Base-by-base conservation (phyloP, 2,113 vertebrate genomes). In the Euleptes europaea region DNA sequence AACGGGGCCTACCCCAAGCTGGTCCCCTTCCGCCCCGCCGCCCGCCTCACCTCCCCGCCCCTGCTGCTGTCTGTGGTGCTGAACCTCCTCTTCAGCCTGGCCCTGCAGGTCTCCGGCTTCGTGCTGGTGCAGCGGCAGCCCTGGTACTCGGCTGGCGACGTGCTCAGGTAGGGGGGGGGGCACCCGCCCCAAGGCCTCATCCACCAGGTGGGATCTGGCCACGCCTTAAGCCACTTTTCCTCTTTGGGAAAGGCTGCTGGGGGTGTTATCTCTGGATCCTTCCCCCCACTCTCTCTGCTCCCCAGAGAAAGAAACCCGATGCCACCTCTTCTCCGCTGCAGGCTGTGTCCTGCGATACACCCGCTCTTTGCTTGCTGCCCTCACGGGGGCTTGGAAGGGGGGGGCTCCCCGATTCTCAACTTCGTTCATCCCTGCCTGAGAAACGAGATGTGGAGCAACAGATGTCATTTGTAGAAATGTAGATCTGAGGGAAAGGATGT, bases 11-110 rank as follows among this genome's bases (percentile, higher is more conserved):
- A 93, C 84, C 94, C 96, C 79, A 96, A 96, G 89, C 92, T 97
- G 89, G 95, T 93, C 69, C 95, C 97, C 57, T 95, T 94, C 86
- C 93, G 96, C n/a, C 97, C 97, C 47, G 95, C 94, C 2, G 93
- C 94, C 74, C 93, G 95, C 35, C 95, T 97, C 38, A 80, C 94
- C 84, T 96, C 97, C 0, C 97, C 97, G 8, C 95, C 96, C 0
- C 49, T 97, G 88, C 95, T 97, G 85, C 93, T 97, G 6, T 97
- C 97, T 9, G 95, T 97, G 76, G 84, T 95, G 14, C 72, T 97
- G 80, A 97, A 97, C 93, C 94, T 96, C 76, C 90, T 96, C 54
- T 90, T 97, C 88, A 97, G 95, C 84, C 92, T 97, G 88, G 82
- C 86, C 67, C 83, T 96, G 92, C 96, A 97, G 82, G 76, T 94